Base-by-base conservation (phyloP, 1,140 invertebrate species). In the Anastrepha ludens region DNA sequence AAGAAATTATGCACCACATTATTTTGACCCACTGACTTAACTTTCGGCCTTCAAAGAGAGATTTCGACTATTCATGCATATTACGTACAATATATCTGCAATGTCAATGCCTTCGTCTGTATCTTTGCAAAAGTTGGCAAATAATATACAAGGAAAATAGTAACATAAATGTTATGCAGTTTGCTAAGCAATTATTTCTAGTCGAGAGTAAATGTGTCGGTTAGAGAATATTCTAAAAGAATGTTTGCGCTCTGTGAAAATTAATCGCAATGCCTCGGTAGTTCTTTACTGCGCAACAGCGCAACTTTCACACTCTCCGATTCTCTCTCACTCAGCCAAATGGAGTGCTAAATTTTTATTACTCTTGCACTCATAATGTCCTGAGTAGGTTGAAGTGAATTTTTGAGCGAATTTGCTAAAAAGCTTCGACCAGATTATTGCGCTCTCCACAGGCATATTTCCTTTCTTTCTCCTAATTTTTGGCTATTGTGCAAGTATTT, bases 31-130 rank as follows among this genome's bases (percentile, higher is more conserved):
- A 81, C 74, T 81, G n/a, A 55, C 74, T 55, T 55, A 55, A 55
- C 47, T 55, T 41, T 50, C n/a, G 15, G 47, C 74, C n/a, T 81
- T 50, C 47, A 47, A 81, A 81, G 74, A 47, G 55, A 11, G 47
- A 41, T 74, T 74, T 74, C 39, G 15, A 74, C 67, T 44, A 47
- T 74, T n/a, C 2, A 74, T 39, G 6, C 50, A 55, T 8, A 6
- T 55, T 55, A 6, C 50, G 60, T 17, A 39, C 13, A 74, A 6
- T 81, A n/a, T 81, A 81, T 50, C 55, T 81, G 47, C 47, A 81
- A 81, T 81, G 74, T 81, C 74, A 81, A 81, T 81, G 74, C 74
- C 74, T 81, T 81, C 47, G 47, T 81, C 29, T 50, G 8, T 47
- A 50, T 81, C 74, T 55, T 81, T 55, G 55, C 17, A 29, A 55